Evolutionary conservation across 1,140 invertebrate genomes (phyloP).

Genomic region (Lepidurus arcticus): DNA sequence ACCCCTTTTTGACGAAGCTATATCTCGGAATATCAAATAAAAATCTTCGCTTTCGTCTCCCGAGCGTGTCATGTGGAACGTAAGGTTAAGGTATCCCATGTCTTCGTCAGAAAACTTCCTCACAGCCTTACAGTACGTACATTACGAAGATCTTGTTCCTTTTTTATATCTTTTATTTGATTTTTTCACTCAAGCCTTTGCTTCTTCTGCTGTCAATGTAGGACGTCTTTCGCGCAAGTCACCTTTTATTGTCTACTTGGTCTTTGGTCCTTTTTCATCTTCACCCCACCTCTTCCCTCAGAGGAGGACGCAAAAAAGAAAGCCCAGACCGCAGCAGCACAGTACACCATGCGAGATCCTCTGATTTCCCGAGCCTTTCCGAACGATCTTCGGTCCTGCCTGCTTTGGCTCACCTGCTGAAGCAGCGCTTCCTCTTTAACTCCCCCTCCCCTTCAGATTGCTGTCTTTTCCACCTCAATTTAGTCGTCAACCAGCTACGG

Average conservation of each 20-base stretch:
- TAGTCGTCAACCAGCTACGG: conserved; percentile 20
- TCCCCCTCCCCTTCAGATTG: neutral
- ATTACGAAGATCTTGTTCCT: too few species aligned
- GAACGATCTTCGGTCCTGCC: neutral
- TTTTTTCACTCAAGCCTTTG: neutral
- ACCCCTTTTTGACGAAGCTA: too few species aligned
- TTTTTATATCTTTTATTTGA: too few species aligned
- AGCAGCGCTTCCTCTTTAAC: neutral
- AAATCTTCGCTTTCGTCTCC: too few species aligned
- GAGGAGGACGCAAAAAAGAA: neutral
- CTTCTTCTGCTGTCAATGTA: neutral
- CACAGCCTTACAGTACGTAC: too few species aligned
- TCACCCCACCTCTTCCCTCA: neutral
- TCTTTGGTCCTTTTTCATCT: neutral
- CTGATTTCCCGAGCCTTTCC: neutral
- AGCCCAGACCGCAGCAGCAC: neutral
- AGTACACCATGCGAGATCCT: neutral
- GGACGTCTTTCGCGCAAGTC: neutral
- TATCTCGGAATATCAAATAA: too few species aligned
- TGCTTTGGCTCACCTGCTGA: neutral
- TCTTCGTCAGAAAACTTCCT: too few species aligned
- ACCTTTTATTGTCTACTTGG: neutral
- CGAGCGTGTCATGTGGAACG: too few species aligned
- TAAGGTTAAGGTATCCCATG: too few species aligned
- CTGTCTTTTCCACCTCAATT: conserved; percentile 13